Evolutionary conservation across 2,888 invertebrate genomes (phyloP).

Genomic region (Cryptops parisi): DNA sequence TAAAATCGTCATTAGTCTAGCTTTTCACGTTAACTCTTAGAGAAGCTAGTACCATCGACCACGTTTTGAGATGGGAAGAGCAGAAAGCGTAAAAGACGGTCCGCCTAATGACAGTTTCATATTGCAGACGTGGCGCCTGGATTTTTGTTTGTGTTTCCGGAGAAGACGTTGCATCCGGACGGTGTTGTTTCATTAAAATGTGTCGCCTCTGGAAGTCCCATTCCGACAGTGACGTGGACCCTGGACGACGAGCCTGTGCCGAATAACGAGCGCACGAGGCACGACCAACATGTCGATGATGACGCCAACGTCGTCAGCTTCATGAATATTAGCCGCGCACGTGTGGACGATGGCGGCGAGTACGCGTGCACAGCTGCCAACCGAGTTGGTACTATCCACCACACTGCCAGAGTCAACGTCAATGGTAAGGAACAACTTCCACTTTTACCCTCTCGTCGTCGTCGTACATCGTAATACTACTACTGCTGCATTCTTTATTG

Average conservation of each 20-base stretch:
- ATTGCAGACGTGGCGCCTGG: slow-evolving; percentile 15
- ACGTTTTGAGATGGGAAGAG: too few relatives aligned
- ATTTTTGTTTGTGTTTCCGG: slow-evolving; percentile 19
- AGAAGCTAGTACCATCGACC: too few relatives aligned
- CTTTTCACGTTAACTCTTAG: too few relatives aligned
- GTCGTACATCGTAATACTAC: too few relatives aligned
- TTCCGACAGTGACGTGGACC: slow-evolving; percentile 24
- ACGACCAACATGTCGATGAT: slow-evolving; percentile 26
- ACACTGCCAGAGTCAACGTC: slow-evolving; percentile 30
- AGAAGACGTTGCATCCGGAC: slow-evolving; percentile 19
- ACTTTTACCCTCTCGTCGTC: too few relatives aligned
- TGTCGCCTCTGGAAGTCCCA: slow-evolving; percentile 23
- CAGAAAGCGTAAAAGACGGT: too few relatives aligned
- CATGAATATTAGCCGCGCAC: slow-evolving; percentile 31
- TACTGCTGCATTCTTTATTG: too few relatives aligned
- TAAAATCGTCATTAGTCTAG: too few relatives aligned
- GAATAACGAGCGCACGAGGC: slow-evolving; percentile 23
- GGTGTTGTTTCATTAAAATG: slow-evolving; percentile 21
- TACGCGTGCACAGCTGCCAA: slow-evolving; percentile 33
- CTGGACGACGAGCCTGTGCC: slow-evolving; percentile 27
- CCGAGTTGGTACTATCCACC: slow-evolving; percentile 27
- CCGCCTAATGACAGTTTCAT: too few relatives aligned
- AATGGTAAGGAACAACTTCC: slow-evolving; percentile 25
- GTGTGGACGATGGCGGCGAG: slow-evolving; percentile 32
- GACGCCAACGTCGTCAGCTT: slow-evolving; percentile 31